These are phyloP conservation scores for Rapana venosa DNA, from an alignment of 2,888 invertebrate species.

Conservation along the genomic window DNA sequence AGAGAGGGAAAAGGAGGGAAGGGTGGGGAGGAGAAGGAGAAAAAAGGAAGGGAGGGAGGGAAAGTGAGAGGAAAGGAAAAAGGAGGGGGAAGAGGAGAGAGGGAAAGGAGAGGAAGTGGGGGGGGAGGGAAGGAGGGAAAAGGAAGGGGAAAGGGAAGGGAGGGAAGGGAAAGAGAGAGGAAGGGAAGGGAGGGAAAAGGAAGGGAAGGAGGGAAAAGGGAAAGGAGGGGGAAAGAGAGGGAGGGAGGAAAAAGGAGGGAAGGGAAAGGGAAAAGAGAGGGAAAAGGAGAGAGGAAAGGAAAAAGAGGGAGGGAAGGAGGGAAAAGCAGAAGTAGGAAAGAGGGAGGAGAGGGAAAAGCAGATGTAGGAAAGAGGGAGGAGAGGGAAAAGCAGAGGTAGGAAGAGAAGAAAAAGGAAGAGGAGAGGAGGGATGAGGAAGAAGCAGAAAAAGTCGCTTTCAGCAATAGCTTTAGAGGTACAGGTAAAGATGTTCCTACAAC, in stretches of 20 bases:
- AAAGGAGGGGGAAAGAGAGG: constrained; percentile 8
- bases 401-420: background rate
- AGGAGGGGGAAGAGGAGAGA: constrained; percentile 24
- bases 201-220: background rate
- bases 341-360: background rate
- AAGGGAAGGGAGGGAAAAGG: constrained; percentile 14
- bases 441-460: no score
- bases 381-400: no score
- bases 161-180: constrained; percentile 5
- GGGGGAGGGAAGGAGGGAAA: constrained; percentile 6
- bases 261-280: background rate
- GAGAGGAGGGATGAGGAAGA: no score
- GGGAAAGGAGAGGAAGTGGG: background rate
- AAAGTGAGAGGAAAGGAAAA: background rate
- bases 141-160: constrained; percentile 18
- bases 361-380: background rate
- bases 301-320: no score
- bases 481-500: no score
- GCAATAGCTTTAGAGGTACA: no score
- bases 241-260: background rate
- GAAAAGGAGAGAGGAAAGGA: background rate
- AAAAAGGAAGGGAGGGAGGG: constrained; percentile 24
- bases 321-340: background rate
- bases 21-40: background rate
- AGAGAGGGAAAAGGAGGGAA: background rate